Evolutionary conservation across 2,113 vertebrate species (phyloP), one percentile per base, ranked within the genome.

Genomic region (Catharus minimus): DNA sequence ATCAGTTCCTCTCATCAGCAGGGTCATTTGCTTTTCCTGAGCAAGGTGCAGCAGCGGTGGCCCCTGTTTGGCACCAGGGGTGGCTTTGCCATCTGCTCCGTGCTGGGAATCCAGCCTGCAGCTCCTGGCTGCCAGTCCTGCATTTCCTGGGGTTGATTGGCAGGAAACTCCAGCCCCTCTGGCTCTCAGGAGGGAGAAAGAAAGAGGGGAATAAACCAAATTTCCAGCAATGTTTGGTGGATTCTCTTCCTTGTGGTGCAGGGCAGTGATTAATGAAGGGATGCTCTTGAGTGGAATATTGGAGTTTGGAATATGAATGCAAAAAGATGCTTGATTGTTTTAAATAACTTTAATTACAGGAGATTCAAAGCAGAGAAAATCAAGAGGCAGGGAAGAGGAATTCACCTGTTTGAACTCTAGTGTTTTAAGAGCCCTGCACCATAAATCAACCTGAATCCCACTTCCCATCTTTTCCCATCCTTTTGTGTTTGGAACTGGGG

Each of bases 101-200:
- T 7, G 24, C 77, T 79, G 94, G 89, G 81, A 95, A 92, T 94
- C 76, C 41, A 36, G 33, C 9, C 8, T 1, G 27, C 18, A 2
- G 26, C 11, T 27, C 10, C 1, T 5, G 28, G 8, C 30, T 30
- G 72, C 47, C 23, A 84, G 89, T 89, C 87, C 84, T 88, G 91
- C 28, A 2, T 53, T 94, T 95, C 94, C 95, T 87, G 81, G 50
- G 32, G 28, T 33, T 92, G 89, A 89, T 79, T 82, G 78, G 41
- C 78, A 92, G 93, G 89, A 96, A 96, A 49, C 47, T 21, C 53
- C 66, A 72, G 69, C 68, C 18, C 3, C 44, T 50, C 9, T 4
- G 68, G 15, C 36, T 46, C n/a, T 50, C 11, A 2, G 39, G 2
- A 33, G 33, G 57, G 39, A 39, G 43, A 24, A 49, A 39, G 43